These are phyloP conservation scores for Podilymbus podiceps DNA, from an alignment of 2,113 vertebrate genomes.

Conservation along the genomic window DNA sequence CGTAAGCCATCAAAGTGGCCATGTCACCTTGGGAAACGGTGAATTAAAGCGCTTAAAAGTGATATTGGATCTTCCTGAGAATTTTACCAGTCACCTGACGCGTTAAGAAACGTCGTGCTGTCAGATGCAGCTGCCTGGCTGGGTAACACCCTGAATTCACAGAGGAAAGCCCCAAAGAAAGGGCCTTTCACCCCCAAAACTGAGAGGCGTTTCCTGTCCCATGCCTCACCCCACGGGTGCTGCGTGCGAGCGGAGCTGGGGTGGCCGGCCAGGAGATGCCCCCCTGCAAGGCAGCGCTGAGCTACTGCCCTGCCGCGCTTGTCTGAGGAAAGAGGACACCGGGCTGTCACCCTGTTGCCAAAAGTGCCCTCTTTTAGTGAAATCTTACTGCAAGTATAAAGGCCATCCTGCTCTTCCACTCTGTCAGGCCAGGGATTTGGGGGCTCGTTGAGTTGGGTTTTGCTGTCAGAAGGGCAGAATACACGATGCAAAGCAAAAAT, in stretches of 20 bases:
- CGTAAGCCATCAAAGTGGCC: fast-evolving
- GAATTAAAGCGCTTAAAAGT: not conserved
- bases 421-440: no score
- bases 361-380: not conserved
- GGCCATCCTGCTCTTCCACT: no score
- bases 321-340: not conserved
- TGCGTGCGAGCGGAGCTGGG: not conserved
- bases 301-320: not conserved
- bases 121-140: not conserved
- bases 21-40: fast-evolving
- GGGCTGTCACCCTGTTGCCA: fast-evolving
- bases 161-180: not conserved
- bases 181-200: not conserved
- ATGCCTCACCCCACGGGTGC: fast-evolving
- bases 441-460: no score
- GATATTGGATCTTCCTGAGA: not conserved
- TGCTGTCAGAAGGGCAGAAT: no score
- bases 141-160: fast-evolving
- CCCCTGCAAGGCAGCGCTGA: not conserved
- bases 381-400: no score
- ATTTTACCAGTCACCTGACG: fast-evolving
- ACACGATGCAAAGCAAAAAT: no score
- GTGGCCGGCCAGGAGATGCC: not conserved
- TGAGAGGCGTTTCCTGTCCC: fast-evolving
- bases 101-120: fast-evolving